Evolutionary conservation across 2,797 vertebrate genomes (phyloP), one percentile per base, ranked within the genome.

Genomic region (Chromobotia macracanthus): DNA sequence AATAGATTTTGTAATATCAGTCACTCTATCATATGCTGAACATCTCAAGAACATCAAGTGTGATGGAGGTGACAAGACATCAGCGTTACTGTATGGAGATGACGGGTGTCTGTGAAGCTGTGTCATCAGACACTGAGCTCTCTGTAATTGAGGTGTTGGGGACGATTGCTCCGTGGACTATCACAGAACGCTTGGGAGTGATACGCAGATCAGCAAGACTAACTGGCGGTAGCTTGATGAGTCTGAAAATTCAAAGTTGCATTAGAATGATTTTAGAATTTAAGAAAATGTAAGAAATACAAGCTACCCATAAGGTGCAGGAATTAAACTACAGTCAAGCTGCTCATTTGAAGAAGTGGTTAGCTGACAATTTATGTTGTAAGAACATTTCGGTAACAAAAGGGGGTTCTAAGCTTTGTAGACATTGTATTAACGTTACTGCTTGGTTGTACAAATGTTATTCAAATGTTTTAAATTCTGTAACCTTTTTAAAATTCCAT

Each of bases 1-100:
- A 48, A 56, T 61, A 78, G 55, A 63, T 60, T 44, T 41, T 71
- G 66, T 78, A 56, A 70, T 58, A 11, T 41, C 28, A 25, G 67
- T 79, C 68, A 79, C 51, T 58, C 28, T 46, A 64, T 71, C 76
- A 64, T 64, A 71, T 64, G 46, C 67, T 79, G 46, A 71, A 79
- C 7, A 60, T 63, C 68, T 69, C 35, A 66, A 66, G 50, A 55
- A 75, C 53, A 28, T 10, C 18, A 19, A 64, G 25, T 50, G 60
- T 25, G 66, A 25, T 12, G 1, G 15, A 8, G 18, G 28, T 19
- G 66, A n/a, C 71, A 53, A 64, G 56, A 21, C 25, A 46, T 72
- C 67, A 75, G 69, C 78, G 76, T 15, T 79, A 81, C 55, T 71
- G 16, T 55, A 75, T 10, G 19, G 15, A 35, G 44, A 72, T 66